These are phyloP conservation scores for Xestobium rufovillosum DNA, from an alignment of 2,888 invertebrate genomes.

Conservation along the genomic window DNA sequence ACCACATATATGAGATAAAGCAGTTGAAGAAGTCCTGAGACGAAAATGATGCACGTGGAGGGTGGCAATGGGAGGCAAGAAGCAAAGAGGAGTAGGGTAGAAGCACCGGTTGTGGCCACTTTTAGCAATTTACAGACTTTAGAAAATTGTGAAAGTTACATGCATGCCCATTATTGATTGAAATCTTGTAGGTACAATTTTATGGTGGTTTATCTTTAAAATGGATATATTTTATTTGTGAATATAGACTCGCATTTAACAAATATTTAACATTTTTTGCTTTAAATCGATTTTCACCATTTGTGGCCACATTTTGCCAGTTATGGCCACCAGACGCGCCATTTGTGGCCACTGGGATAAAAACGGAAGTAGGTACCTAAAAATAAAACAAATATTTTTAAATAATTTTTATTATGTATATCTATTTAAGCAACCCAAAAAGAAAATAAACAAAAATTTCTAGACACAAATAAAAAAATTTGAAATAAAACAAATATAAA, in stretches of 20 bases:
- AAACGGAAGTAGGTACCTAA: background rate
- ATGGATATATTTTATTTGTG: background rate
- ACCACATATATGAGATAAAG: no score
- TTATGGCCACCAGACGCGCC: slow-evolving; percentile 5
- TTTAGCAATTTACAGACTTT: slow-evolving; percentile 4
- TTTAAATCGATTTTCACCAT: slow-evolving; percentile 5
- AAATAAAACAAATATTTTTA: slow-evolving; percentile 4
- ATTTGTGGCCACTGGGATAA: slow-evolving; percentile 6
- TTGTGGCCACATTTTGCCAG: slow-evolving; percentile 6
- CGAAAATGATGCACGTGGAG: no score
- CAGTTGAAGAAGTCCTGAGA: no score
- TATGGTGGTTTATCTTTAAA: slow-evolving; percentile 1
- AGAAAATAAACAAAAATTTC: slow-evolving; percentile 5
- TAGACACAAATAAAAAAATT: slow-evolving; percentile 1
- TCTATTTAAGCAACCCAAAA: slow-evolving; percentile 1
- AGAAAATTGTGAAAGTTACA: slow-evolving; percentile 7
- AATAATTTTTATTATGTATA: background rate
- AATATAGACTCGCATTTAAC: slow-evolving; percentile 2
- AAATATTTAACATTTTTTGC: slow-evolving; percentile 5
- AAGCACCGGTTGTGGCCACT: slow-evolving; percentile 4
- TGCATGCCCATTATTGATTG: slow-evolving; percentile 3
- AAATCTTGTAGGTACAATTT: slow-evolving; percentile 5
- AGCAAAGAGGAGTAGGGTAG: no score
- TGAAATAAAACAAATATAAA: slow-evolving; percentile 5
- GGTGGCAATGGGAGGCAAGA: no score